Base-by-base conservation (phyloP, 2,797 vertebrate genomes). In the Cyprinodon diabolis region DNA sequence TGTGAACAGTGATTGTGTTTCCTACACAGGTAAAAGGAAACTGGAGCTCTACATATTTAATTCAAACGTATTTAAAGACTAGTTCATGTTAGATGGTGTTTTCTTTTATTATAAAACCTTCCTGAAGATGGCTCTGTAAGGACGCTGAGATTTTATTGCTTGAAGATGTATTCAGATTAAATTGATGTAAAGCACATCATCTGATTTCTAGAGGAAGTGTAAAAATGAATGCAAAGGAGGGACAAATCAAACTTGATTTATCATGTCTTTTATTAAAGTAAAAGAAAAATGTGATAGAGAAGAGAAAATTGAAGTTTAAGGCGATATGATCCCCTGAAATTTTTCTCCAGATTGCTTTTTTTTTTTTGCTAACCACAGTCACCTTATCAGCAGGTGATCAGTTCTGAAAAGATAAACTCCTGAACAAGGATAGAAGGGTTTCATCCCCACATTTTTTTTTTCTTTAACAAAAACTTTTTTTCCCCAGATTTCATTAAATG, bases 321-420 rank as follows among this genome's bases (percentile, higher is more conserved):
- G 10, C 60, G 37, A n/a, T 12, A 43, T 43, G 37, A 63, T 12
- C 37, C 60, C 60, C 19, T n/a, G 9, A 63, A 63, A 13, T 63
- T 12, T n/a, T n/a, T 63, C 9, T n/a, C 21, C 6, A 12, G 9
- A 3, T 63, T 63, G 43, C 9, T n/a, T 63, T 52, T 58, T 58
- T 30, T 12, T 35, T 13, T 30, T 35, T 35, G 40, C 12, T 63
- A n/a, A 19, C 37, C n/a, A n/a, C 40, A 43, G 6, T 43, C 35
- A 56, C 68, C 74, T 80, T 66, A 75, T 83, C 51, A 68, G 65
- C 63, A 78, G 56, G 74, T 45, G 55, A 55, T 13, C 79, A 49
- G 65, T 78, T 55, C 47, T 86, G 81, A 79, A 84, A 88, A 91
- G 77, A 86, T 51, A 15, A 86, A 67, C 13, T 23, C 3, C 49